Conservation (phyloP, 2,113 vertebrate genomes). For the Sakesphorus luctuosus region DNA sequence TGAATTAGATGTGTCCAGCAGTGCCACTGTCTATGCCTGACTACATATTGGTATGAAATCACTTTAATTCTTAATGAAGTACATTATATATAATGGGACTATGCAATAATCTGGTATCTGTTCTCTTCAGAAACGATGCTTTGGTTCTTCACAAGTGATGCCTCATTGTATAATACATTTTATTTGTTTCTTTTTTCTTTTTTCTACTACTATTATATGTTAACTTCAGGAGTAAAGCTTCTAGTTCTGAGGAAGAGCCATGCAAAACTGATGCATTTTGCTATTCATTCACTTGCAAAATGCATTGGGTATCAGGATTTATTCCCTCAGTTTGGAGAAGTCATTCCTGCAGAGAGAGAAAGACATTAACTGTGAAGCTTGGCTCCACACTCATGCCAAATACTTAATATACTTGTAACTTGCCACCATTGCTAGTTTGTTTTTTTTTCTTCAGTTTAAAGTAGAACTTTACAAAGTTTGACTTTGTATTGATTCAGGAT, state of each 20-base stretch:
- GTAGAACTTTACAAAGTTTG: neutral
- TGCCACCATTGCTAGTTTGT: neutral
- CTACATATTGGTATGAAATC: neutral
- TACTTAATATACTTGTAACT: neutral
- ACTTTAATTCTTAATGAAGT: neutral
- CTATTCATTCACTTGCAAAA: neutral
- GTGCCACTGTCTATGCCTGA: neutral
- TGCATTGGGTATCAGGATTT: neutral
- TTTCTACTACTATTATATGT: neutral
- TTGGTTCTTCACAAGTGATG: neutral
- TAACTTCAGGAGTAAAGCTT: neutral
- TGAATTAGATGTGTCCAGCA: neutral
- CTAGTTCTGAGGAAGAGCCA: neutral
- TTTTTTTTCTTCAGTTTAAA: neutral
- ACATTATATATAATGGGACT: neutral
- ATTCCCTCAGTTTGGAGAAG: neutral
- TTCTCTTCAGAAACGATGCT: neutral
- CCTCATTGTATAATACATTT: neutral
- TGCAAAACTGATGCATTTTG: neutral
- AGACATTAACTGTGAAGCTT: neutral
- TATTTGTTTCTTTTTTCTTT: too few relatives aligned
- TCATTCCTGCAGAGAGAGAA: neutral
- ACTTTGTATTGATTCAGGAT: neutral
- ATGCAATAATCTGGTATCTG: neutral
- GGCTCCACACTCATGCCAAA: neutral